Conservation (phyloP, 2,797 vertebrate species). For the Strix occidentalis region DNA sequence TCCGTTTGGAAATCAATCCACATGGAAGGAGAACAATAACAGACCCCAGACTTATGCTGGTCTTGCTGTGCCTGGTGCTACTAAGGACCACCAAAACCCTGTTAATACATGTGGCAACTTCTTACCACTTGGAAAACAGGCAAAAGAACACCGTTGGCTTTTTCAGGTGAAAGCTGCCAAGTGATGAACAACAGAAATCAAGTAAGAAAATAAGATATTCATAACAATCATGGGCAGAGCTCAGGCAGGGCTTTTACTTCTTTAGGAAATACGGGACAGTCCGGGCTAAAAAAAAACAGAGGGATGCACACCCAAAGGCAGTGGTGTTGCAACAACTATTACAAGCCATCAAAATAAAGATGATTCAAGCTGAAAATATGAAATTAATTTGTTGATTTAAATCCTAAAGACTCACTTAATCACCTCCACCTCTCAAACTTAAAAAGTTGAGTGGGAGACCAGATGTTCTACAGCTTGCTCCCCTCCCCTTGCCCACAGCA, state of each 20-base stretch:
- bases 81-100: background rate
- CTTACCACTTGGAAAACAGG: background rate
- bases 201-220: background rate
- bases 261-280: background rate
- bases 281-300: background rate
- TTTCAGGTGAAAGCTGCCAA: background rate
- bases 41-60: background rate
- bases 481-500: background rate
- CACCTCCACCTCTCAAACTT: background rate
- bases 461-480: background rate
- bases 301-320: background rate
- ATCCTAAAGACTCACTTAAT: background rate
- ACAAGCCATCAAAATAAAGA: background rate
- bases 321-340: background rate
- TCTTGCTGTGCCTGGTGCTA: background rate
- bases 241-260: background rate
- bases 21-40: background rate
- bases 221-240: background rate
- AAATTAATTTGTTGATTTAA: background rate
- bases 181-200: background rate
- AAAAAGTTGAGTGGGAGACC: background rate
- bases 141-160: background rate
- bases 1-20: background rate
- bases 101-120: fast-evolving
- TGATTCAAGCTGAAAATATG: background rate